Conservation (phyloP, 2,113 vertebrate genomes). For the Syngnathus scovelli region DNA sequence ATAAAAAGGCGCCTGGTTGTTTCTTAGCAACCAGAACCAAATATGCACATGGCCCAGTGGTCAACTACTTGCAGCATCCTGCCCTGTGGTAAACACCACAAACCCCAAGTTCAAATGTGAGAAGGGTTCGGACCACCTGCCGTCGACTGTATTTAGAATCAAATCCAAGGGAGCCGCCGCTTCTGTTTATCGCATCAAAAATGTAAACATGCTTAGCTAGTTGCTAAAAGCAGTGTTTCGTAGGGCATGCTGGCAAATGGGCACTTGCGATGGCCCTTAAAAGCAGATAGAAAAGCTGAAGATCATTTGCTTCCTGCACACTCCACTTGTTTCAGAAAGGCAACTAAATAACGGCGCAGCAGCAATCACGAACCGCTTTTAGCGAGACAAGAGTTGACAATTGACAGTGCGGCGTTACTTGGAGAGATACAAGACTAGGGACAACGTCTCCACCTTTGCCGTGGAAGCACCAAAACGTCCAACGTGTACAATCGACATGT, state of each 20-base stretch:
- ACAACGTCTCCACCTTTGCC: not conserved
- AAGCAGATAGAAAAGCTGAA: constrained; percentile 29
- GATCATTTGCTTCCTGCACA: constrained; percentile 21
- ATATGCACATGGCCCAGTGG: not conserved
- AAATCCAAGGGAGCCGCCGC: not conserved
- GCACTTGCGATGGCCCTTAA: constrained; percentile 31
- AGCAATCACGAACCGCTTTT: not conserved
- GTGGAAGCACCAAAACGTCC: constrained; percentile 2
- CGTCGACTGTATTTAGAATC: not conserved
- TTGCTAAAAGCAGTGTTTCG: constrained; percentile 16
- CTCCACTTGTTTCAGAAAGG: constrained; percentile 36
- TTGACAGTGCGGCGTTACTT: not conserved
- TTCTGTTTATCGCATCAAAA: not conserved
- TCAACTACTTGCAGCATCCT: not conserved
- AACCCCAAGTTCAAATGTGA: not conserved
- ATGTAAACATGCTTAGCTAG: not conserved
- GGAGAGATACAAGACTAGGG: not conserved
- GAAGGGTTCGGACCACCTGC: not conserved
- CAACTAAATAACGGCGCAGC: constrained; percentile 21
- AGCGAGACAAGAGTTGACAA: not conserved
- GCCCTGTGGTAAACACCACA: not conserved
- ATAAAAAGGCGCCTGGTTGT: no score
- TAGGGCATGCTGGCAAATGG: constrained; percentile 24
- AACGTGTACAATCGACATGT: constrained; percentile 9
- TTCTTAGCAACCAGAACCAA: not conserved